Conservation (phyloP, 2,797 vertebrate genomes). For the Alfaro cultratus region DNA sequence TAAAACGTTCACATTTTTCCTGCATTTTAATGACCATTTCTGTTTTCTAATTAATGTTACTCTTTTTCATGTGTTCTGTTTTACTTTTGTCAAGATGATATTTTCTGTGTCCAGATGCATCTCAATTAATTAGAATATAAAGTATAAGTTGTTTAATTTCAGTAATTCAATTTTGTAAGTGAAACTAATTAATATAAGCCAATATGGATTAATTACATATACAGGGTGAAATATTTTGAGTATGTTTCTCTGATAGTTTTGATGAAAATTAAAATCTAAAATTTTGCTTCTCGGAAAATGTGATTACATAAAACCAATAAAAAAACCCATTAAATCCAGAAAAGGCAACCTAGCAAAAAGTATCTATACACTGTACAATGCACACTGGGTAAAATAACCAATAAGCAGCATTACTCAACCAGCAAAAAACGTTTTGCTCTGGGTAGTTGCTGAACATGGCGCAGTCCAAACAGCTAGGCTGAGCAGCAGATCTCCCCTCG, state of each 20-base stretch:
- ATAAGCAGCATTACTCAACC: too few species aligned
- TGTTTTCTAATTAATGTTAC: background rate
- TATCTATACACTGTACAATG: background rate
- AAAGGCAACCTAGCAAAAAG: background rate
- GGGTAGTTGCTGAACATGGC: too few species aligned
- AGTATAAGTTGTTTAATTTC: background rate
- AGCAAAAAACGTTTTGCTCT: too few species aligned
- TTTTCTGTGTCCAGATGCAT: background rate
- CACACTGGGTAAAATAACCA: background rate
- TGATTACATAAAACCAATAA: background rate
- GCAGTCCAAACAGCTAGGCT: too few species aligned
- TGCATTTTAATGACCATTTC: background rate
- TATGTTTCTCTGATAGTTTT: too few species aligned
- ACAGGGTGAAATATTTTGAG: too few species aligned
- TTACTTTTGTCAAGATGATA: background rate
- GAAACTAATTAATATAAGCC: background rate
- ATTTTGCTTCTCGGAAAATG: background rate
- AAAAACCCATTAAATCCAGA: background rate
- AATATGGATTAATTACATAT: background rate
- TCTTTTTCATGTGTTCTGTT: background rate
- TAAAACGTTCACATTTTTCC: background rate
- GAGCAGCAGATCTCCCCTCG: too few species aligned
- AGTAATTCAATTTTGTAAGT: background rate
- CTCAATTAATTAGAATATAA: background rate
- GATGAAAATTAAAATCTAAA: background rate